phyloP scores from a whole-genome alignment of 2,797 vertebrate species.

The Rhadinocentrus ornatus region DNA sequence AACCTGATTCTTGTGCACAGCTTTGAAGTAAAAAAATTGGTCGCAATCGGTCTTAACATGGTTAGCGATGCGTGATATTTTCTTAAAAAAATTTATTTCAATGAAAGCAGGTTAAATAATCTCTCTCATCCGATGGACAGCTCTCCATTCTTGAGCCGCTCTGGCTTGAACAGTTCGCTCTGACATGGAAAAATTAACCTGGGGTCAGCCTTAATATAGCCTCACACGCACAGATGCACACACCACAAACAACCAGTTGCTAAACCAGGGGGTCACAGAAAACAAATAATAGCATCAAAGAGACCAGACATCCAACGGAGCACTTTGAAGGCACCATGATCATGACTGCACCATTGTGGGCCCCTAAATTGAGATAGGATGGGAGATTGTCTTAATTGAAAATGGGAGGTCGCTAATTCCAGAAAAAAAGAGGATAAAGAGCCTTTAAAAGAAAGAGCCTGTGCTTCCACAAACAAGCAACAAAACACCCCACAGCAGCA shows the following conservation, averaged over 20 bases:
- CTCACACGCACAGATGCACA: slow-evolving; percentile 33
- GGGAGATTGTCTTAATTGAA: slow-evolving; percentile 40
- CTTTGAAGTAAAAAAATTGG: slow-evolving; percentile 61
- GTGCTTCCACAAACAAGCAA: slow-evolving; percentile 8
- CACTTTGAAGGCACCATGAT: slow-evolving; percentile 39
- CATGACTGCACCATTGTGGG: not conserved
- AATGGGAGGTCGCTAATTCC: slow-evolving; percentile 52
- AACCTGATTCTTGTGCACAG: slow-evolving; percentile 12
- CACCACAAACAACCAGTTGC: slow-evolving; percentile 38
- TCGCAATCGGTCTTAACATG: slow-evolving; percentile 34
- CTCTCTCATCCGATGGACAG: slow-evolving; percentile 11
- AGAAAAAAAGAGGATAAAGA: slow-evolving; percentile 22
- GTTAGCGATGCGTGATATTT: slow-evolving; percentile 41
- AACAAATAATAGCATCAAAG: slow-evolving; percentile 56
- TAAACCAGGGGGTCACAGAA: slow-evolving; percentile 19
- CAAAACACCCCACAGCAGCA: slow-evolving; percentile 11
- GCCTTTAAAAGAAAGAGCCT: slow-evolving; percentile 17
- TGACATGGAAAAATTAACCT: slow-evolving; percentile 73
- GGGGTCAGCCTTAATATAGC: slow-evolving; percentile 74
- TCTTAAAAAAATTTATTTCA: slow-evolving; percentile 32
- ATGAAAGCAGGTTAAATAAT: slow-evolving; percentile 17
- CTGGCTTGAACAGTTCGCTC: slow-evolving; percentile 63
- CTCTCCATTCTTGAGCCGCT: slow-evolving; percentile 14
- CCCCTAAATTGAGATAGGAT: slow-evolving; percentile 34
- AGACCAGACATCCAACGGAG: slow-evolving; percentile 24